These are phyloP conservation scores for Apis florea DNA, from an alignment of 1,140 invertebrate species.

Conservation along the genomic window DNA sequence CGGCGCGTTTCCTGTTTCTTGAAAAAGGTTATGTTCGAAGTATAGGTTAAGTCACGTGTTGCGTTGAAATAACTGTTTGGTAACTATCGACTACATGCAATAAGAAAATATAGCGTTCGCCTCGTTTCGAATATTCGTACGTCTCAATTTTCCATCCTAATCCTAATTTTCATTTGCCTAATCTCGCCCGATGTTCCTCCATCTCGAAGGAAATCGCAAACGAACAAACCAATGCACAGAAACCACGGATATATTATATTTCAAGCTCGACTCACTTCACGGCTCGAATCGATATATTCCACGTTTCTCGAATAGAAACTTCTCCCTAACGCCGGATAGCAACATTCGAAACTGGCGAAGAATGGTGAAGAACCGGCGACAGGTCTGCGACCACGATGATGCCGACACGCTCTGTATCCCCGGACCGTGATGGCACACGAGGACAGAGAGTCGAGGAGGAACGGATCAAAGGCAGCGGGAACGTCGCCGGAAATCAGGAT, in stretches of 20 bases:
- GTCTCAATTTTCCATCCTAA: too few species aligned
- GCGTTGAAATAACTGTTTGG: too few species aligned
- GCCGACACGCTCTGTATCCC: conserved; percentile 38
- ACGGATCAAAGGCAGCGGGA: conserved; percentile 11
- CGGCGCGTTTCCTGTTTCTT: background rate
- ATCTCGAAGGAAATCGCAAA: too few species aligned
- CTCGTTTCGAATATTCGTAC: too few species aligned
- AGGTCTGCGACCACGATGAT: conserved; percentile 15
- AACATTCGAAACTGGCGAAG: background rate
- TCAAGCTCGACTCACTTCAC: too few species aligned
- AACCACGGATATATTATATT: too few species aligned
- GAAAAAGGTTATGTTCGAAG: background rate
- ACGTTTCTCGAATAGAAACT: background rate
- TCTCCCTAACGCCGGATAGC: background rate
- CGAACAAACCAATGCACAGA: too few species aligned
- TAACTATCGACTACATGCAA: too few species aligned
- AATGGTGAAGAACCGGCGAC: conserved; percentile 18
- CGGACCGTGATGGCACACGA: background rate
- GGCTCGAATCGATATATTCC: background rate
- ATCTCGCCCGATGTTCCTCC: too few species aligned
- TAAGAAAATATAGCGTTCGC: too few species aligned
- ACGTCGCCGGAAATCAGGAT: conserved; percentile 36
- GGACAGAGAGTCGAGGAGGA: conserved; percentile 5
- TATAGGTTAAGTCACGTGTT: too few species aligned
- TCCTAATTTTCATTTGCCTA: too few species aligned